Evolutionary conservation across 2,797 vertebrate species (phyloP).

Genomic region (Chaunax sp.): DNA sequence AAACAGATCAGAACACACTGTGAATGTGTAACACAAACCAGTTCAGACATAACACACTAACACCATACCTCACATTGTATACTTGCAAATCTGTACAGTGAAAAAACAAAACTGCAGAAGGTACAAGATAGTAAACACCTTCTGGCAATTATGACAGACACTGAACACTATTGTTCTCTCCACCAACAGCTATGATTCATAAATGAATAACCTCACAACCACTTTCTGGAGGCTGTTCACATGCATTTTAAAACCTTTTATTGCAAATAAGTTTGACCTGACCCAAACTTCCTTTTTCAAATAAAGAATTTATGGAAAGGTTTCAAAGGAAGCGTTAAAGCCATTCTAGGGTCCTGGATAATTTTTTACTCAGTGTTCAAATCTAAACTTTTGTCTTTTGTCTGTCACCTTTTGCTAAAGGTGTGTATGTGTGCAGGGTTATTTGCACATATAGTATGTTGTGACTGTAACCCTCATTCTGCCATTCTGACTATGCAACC

Average conservation of each 20-base stretch:
- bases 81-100: slow-evolving; percentile 32
- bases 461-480: slow-evolving; percentile 29
- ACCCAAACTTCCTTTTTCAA: slow-evolving; percentile 24
- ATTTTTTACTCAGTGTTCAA: slow-evolving; percentile 30
- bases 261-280: slow-evolving; percentile 23
- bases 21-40: slow-evolving; percentile 15
- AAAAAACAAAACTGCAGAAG: slow-evolving; percentile 29
- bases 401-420: no score
- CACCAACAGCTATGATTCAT: slow-evolving; percentile 37
- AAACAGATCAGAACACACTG: background rate
- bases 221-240: slow-evolving; percentile 18
- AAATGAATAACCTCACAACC: slow-evolving; percentile 54
- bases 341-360: slow-evolving; percentile 5
- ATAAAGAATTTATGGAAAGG: slow-evolving; percentile 23
- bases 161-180: slow-evolving; percentile 30
- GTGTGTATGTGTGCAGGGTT: slow-evolving; percentile 19
- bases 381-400: slow-evolving; percentile 36
- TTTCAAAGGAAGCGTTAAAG: slow-evolving; percentile 41
- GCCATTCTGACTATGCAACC: slow-evolving; percentile 23
- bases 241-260: slow-evolving; percentile 26
- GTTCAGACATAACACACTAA: slow-evolving; percentile 13
- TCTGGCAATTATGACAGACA: slow-evolving; percentile 39
- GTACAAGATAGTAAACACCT: slow-evolving; percentile 37
- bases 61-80: slow-evolving; percentile 1
- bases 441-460: background rate